Conservation (phyloP, 2,888 invertebrate species). For the Leucophenga montana region DNA sequence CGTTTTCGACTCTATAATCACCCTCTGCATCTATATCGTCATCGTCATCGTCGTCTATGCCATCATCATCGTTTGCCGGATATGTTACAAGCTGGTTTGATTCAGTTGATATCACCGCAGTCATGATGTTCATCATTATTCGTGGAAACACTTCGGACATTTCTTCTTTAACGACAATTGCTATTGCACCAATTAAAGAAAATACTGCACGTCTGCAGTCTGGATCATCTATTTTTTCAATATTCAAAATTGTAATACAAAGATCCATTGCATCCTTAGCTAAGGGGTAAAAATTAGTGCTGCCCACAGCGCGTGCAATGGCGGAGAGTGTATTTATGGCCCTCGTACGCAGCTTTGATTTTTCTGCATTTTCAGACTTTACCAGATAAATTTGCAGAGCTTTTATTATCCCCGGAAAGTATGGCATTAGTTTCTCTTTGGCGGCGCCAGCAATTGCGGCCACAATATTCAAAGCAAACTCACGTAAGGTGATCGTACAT, state of each 20-base stretch:
- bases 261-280: constrained; percentile 80
- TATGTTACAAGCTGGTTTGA: too few species aligned
- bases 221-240: constrained; percentile 79
- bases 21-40: constrained; percentile 71
- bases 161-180: constrained; percentile 81
- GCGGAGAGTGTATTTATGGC: constrained; percentile 81
- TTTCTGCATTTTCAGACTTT: constrained; percentile 76
- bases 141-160: constrained; percentile 79
- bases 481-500: constrained; percentile 78
- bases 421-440: constrained; percentile 81
- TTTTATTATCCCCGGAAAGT: constrained; percentile 80
- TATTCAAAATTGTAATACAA: constrained; percentile 77
- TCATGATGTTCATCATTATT: constrained; percentile 79
- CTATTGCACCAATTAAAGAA: constrained; percentile 81
- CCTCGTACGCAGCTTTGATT: constrained; percentile 78
- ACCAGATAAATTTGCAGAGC: constrained; percentile 78
- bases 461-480: constrained; percentile 81
- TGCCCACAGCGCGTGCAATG: constrained; percentile 81
- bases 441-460: constrained; percentile 81
- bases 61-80: too few species aligned
- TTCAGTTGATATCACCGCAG: constrained; percentile 80
- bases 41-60: constrained; percentile 64
- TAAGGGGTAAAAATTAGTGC: constrained; percentile 80
- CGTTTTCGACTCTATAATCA: constrained; percentile 82
- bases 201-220: constrained; percentile 82